A percentile compares a stretch with the other conserved stretches of the same genome.
Evolutionary conservation across 2,888 invertebrate species (phyloP).

Genomic region (Dynastes hyllus): DNA sequence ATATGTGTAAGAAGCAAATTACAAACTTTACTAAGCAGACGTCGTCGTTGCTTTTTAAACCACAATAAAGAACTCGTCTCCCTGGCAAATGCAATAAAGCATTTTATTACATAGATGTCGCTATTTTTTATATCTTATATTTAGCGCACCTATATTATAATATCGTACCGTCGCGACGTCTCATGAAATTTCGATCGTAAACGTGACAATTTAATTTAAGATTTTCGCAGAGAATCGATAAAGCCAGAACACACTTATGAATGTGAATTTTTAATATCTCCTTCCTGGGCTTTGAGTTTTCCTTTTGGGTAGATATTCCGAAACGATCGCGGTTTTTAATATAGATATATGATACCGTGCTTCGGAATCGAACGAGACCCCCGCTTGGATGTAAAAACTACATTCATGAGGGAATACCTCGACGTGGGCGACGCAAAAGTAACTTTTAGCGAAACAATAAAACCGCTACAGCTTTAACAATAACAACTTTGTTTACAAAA

Average conservation of each 20-base stretch:
- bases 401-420: conserved; percentile 14
- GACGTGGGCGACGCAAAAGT: not conserved
- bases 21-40: too few relatives aligned
- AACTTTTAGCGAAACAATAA: too few relatives aligned
- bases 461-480: too few relatives aligned
- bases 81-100: too few relatives aligned
- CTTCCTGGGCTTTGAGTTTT: conserved; percentile 15
- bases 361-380: not conserved
- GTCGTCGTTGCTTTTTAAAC: too few relatives aligned
- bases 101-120: not conserved
- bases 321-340: conserved; percentile 15
- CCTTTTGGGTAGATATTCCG: conserved; percentile 1
- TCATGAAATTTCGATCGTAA: conserved; percentile 25
- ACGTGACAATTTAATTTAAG: conserved; percentile 47
- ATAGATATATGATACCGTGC: conserved; percentile 23
- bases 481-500: too few relatives aligned
- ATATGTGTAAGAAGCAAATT: too few relatives aligned
- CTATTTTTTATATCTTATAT: not conserved
- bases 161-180: conserved; percentile 9
- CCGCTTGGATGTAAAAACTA: not conserved
- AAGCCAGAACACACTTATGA: conserved; percentile 43
- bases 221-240: conserved; percentile 43
- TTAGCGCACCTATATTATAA: conserved; percentile 22
- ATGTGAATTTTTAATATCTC: conserved; percentile 46
- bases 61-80: too few relatives aligned